Conservation (phyloP, 2,113 vertebrate species). For the Synchiropus splendidus region DNA sequence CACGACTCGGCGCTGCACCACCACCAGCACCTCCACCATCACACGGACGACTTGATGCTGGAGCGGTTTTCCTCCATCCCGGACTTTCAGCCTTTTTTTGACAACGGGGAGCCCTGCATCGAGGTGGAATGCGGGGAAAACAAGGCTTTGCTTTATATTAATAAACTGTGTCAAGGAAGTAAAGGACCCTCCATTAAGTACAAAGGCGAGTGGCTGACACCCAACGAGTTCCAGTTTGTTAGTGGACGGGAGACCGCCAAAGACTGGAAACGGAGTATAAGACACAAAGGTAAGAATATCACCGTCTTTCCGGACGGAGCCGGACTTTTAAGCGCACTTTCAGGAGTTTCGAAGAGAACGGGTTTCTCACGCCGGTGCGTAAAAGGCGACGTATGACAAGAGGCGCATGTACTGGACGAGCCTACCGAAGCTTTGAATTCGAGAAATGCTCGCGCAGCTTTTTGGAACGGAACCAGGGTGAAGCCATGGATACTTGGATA, state of each 20-base stretch:
- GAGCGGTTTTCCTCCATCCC: conserved; percentile 86
- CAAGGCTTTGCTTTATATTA: conserved; percentile 92
- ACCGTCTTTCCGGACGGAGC: not conserved
- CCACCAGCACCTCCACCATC: conserved; percentile 73
- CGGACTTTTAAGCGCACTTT: conserved; percentile 21
- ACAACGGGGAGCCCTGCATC: conserved; percentile 93
- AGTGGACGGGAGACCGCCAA: conserved; percentile 97
- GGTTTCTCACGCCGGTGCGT: not conserved
- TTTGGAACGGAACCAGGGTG: conserved; percentile 34
- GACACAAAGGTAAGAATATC: conserved; percentile 83
- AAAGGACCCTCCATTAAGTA: conserved; percentile 96
- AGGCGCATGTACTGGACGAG: not conserved
- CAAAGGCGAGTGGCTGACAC: conserved; percentile 94
- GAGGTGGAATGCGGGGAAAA: conserved; percentile 98
- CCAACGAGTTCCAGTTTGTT: conserved; percentile 98
- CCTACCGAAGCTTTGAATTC: too few relatives aligned
- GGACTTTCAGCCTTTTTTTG: conserved; percentile 93
- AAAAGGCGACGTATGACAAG: too few relatives aligned
- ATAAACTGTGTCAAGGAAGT: conserved; percentile 94
- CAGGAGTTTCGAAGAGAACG: conserved; percentile 6
- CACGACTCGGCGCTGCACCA: conserved; percentile 70
- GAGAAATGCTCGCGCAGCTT: too few relatives aligned
- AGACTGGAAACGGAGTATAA: conserved; percentile 96
- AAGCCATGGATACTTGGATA: conserved; percentile 18
- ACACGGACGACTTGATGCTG: conserved; percentile 82